Evolutionary conservation across 2,797 vertebrate species (phyloP), one percentile per base, ranked within the genome.

Genomic region (Lateolabrax maculatus): DNA sequence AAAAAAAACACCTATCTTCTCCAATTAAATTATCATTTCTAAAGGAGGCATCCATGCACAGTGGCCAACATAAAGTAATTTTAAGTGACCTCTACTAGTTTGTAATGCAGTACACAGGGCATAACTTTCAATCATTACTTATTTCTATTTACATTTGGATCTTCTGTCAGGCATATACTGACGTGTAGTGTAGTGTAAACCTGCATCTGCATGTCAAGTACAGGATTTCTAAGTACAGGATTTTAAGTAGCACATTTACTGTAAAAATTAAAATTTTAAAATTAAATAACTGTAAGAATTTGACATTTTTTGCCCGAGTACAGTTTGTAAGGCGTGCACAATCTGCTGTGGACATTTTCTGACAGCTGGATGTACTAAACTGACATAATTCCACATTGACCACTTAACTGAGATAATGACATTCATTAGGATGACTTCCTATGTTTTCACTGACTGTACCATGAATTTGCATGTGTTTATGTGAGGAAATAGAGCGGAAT

Each of bases 391-490:
- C 53, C 55, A 65, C 46, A 49, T 8, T 80, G 79, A 87, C 71
- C 77, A 79, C 61, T 84, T 75, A 84, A 34, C 62, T 15, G 75
- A 39, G 21, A 79, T 85, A 87, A 90, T 65, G 67, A 71, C 75
- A 87, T 80, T 84, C 80, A 84, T 89, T 83, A 84, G 68, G 18
- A 57, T 21, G 51, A 49, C 84, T 88, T 79, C 60, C 31, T 52
- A 27, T 78, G 83, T 82, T 87, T 84, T 75, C 69, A 66, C 57
- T 23, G 79, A 80, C 84, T 81, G 31, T 70, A 46, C 68, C 56
- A 66, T 21, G 78, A 83, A 91, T 94, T 85, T 89, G 90, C 92
- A 93, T 91, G 81, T 92, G 89, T 92, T 93, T 91, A 85, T 82
- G 64, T 77, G 78, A 75, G 79, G 83, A 93, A 93, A 90, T 82